Percentiles rank a stretch among this genome's conserved stretches.
These are phyloP conservation scores for Genyomyrus donnyi DNA, from an alignment of 2,113 vertebrate genomes.

Conservation along the genomic window DNA sequence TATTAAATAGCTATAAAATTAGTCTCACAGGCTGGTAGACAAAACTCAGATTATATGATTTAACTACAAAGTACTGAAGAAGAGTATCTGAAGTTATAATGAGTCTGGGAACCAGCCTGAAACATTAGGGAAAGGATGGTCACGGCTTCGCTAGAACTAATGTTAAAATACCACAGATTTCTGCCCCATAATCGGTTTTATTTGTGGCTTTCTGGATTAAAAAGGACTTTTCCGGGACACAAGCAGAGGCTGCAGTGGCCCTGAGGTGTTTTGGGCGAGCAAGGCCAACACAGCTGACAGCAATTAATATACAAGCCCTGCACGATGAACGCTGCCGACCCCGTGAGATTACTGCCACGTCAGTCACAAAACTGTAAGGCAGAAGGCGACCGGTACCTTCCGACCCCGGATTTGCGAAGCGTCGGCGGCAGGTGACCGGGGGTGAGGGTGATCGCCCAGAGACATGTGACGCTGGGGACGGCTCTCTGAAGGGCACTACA, in stretches of 20 bases:
- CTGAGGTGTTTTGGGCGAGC: slow-evolving; percentile 35
- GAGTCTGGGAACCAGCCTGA: not conserved
- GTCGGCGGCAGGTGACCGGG: too few species aligned
- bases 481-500: not conserved
- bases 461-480: not conserved
- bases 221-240: slow-evolving; percentile 38
- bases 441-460: not conserved
- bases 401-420: slow-evolving; percentile 17
- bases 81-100: not conserved
- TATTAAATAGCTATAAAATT: not conserved
- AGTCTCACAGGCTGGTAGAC: not conserved
- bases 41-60: not conserved
- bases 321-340: slow-evolving; percentile 27
- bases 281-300: slow-evolving; percentile 36
- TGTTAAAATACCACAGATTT: not conserved
- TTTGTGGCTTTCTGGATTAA: slow-evolving; percentile 32
- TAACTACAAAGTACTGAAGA: not conserved
- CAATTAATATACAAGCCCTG: slow-evolving; percentile 40
- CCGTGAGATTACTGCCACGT: slow-evolving; percentile 34
- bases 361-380: slow-evolving; percentile 30
- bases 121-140: not conserved
- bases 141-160: not conserved
- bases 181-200: not conserved
- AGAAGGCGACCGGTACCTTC: slow-evolving; percentile 19
- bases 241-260: slow-evolving; percentile 29